Evolutionary conservation across 2,113 vertebrate species (phyloP).

Genomic region (Saccopteryx leptura): DNA sequence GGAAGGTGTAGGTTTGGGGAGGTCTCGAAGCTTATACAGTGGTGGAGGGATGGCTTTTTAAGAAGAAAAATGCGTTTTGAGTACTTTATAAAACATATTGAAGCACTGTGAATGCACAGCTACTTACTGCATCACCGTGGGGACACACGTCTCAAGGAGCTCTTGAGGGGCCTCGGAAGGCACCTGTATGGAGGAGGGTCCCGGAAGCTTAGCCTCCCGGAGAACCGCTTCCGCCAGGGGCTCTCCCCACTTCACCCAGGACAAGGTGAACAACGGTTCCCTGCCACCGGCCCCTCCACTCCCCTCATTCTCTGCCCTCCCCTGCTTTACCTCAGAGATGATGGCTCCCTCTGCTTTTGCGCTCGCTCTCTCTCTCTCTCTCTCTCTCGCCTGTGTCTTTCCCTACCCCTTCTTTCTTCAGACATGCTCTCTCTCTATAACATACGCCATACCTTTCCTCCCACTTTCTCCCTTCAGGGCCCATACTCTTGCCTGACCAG

Average conservation of each 20-base stretch:
- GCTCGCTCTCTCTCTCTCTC: too few relatives aligned
- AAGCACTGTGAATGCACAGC: neutral
- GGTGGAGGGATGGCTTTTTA: neutral
- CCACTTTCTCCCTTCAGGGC: too few relatives aligned
- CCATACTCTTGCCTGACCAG: too few relatives aligned
- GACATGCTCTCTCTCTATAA: too few relatives aligned
- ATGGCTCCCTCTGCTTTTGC: neutral
- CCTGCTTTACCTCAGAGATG: neutral
- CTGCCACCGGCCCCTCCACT: too few relatives aligned
- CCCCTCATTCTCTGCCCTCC: neutral
- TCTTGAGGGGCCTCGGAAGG: neutral
- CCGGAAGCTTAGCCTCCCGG: neutral
- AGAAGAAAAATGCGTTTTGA: neutral
- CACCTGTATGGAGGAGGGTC: neutral
- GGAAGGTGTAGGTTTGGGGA: neutral
- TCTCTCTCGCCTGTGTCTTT: too few relatives aligned
- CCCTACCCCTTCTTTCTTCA: too few relatives aligned
- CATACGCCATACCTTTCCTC: too few relatives aligned
- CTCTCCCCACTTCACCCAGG: neutral
- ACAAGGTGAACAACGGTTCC: neutral
- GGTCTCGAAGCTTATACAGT: neutral
- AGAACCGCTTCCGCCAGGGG: neutral
- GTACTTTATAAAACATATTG: neutral
- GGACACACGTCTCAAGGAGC: neutral
- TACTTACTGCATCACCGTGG: neutral